These are phyloP conservation scores for Lacerta agilis DNA, from an alignment of 2,797 vertebrate species.

Conservation along the genomic window DNA sequence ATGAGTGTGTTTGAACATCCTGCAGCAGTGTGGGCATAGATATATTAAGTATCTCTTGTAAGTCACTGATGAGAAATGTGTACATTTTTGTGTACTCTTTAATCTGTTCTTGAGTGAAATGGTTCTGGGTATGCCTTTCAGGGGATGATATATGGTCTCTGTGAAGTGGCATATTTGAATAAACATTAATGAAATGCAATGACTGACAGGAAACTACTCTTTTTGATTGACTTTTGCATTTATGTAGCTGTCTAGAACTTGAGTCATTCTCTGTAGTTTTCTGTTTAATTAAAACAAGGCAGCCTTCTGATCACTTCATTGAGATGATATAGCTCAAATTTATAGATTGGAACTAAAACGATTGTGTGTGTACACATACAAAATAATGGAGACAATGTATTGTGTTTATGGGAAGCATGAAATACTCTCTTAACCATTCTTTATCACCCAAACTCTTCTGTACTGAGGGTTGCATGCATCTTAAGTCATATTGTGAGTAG, in stretches of 20 bases:
- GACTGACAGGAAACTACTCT: conserved; percentile 53
- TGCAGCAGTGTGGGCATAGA: neutral
- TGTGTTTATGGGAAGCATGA: conserved; percentile 30
- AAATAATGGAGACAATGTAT: conserved; percentile 9
- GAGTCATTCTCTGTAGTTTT: conserved; percentile 41
- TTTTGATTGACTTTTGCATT: conserved; percentile 66
- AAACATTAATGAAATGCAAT: conserved; percentile 45
- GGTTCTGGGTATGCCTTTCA: conserved; percentile 1
- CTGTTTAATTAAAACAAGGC: conserved; percentile 31
- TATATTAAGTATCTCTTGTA: neutral
- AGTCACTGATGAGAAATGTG: neutral
- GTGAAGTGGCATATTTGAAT: conserved; percentile 31
- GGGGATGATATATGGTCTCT: neutral
- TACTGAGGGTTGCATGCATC: neutral
- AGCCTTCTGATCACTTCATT: conserved; percentile 38
- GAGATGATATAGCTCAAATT: neutral
- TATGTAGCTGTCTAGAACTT: conserved; percentile 48
- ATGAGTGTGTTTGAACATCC: conserved; percentile 23
- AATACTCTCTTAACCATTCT: conserved; percentile 2
- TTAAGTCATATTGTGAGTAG: no score
- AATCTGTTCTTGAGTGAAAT: neutral
- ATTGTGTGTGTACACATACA: neutral
- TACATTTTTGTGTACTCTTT: conserved; percentile 16
- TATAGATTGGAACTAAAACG: neutral
- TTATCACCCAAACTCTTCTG: neutral